phyloP scores from a whole-genome alignment of 2,797 vertebrate genomes.

The Thamnophis elegans region DNA sequence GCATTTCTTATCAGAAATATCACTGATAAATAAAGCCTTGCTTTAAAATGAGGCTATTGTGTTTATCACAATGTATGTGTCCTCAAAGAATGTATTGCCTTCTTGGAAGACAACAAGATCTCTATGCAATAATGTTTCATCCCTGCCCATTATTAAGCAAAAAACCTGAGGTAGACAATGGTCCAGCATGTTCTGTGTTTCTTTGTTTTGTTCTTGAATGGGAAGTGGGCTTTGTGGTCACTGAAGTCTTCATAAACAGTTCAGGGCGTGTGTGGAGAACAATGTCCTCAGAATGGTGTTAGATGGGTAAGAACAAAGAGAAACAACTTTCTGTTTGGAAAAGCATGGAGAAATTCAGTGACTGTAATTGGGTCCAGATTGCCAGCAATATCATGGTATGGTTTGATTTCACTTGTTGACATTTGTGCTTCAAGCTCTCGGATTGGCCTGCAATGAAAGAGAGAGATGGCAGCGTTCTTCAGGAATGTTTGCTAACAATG shows the following conservation, averaged over 20 bases:
- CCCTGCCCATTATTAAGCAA: neutral
- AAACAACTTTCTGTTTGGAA: constrained; percentile 44
- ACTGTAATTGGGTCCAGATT: constrained; percentile 24
- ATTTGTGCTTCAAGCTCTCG: constrained; percentile 23
- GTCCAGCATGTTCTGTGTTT: neutral
- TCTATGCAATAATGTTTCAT: constrained; percentile 24
- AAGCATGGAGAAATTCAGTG: constrained; percentile 42
- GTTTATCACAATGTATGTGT: neutral
- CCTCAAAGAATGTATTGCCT: constrained; percentile 24
- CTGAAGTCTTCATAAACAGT: constrained; percentile 54
- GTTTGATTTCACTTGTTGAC: constrained; percentile 26
- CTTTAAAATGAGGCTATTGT: constrained; percentile 37
- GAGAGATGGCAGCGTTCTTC: constrained; percentile 14
- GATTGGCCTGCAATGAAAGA: neutral
- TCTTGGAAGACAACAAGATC: constrained; percentile 24
- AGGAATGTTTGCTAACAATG: constrained; percentile 45
- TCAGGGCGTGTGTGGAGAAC: constrained; percentile 26
- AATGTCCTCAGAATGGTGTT: constrained; percentile 54
- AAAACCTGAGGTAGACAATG: constrained; percentile 43
- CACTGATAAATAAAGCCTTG: constrained; percentile 10
- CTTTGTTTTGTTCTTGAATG: constrained; percentile 39
- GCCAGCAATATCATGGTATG: constrained; percentile 21
- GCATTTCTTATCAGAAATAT: neutral
- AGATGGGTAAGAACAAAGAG: constrained; percentile 51
- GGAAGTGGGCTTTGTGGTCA: constrained; percentile 48